A percentile compares a stretch with the other conserved stretches of the same genome.
phyloP scores from a whole-genome alignment of 2,888 invertebrate genomes.

The Acrobasis consociella region DNA sequence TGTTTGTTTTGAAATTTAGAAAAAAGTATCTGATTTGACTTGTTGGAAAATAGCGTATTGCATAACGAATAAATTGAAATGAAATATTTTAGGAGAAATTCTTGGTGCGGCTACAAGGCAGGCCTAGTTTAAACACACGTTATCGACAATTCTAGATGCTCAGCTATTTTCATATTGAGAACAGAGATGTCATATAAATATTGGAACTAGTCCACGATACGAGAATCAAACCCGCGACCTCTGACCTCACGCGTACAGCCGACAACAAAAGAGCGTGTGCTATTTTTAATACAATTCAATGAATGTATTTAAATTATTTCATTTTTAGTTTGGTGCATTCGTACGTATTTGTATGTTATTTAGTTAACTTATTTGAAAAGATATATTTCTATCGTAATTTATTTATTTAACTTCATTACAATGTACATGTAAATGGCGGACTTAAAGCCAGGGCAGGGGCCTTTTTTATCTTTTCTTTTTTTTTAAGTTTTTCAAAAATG shows the following conservation, averaged over 20 bases:
- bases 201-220: not conserved
- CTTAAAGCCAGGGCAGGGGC: too few relatives aligned
- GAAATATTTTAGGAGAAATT: not conserved
- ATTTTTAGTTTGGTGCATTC: not conserved
- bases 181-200: not conserved
- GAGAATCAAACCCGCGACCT: not conserved
- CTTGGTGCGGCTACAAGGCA: not conserved
- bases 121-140: not conserved
- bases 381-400: too few relatives aligned
- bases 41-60: too few relatives aligned
- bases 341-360: too few relatives aligned
- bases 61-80: too few relatives aligned
- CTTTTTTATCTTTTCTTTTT: too few relatives aligned
- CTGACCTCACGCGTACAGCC: not conserved
- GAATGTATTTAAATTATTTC: not conserved
- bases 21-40: too few relatives aligned
- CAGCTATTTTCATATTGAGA: conserved; percentile 6
- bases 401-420: too few relatives aligned
- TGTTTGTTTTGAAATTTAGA: too few relatives aligned
- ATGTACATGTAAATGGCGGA: too few relatives aligned
- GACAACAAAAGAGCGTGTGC: not conserved
- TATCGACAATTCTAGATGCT: not conserved
- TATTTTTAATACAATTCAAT: not conserved
- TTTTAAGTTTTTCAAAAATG: too few relatives aligned
- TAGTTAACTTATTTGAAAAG: too few relatives aligned